Percentiles rank a stretch among this genome's conserved stretches.
These are phyloP conservation scores for Chascanopsetta lugubris DNA, from an alignment of 2,113 vertebrate genomes.

Conservation along the genomic window DNA sequence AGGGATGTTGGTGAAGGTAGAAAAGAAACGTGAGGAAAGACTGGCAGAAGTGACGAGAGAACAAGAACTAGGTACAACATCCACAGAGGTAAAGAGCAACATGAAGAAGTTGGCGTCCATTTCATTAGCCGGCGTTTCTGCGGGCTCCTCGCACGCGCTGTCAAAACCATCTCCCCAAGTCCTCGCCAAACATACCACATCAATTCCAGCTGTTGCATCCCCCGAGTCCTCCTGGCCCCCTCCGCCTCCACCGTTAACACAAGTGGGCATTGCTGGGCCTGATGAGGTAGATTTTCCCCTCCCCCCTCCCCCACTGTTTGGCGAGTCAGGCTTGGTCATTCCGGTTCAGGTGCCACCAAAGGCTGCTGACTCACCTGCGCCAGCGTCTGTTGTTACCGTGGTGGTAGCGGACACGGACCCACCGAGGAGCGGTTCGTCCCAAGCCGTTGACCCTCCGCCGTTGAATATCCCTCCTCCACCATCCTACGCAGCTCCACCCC, in stretches of 20 bases:
- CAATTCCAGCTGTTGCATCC: conserved; percentile 32
- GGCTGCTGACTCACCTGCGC: background rate
- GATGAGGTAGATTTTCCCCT: conserved; percentile 80
- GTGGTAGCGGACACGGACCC: conserved; percentile 23
- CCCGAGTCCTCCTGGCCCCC: conserved; percentile 78
- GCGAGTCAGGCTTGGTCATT: conserved; percentile 19
- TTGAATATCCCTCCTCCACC: conserved; percentile 64
- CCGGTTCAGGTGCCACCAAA: conserved; percentile 65
- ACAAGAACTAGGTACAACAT: conserved; percentile 19
- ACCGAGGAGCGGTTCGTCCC: conserved; percentile 22
- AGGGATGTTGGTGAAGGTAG: conserved; percentile 58
- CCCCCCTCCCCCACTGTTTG: conserved; percentile 67
- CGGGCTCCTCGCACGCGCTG: conserved; percentile 81
- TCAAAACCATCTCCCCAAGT: conserved; percentile 83
- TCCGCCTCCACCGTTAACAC: conserved; percentile 79
- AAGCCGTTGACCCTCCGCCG: conserved; percentile 22
- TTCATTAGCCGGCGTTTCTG: conserved; percentile 63
- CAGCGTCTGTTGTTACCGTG: conserved; percentile 5
- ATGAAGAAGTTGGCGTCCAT: conserved; percentile 19
- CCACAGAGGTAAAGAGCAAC: conserved; percentile 25
- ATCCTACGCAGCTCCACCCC: conserved; percentile 60
- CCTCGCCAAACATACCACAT: conserved; percentile 70
- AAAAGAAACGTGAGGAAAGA: conserved; percentile 48
- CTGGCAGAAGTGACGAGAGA: conserved; percentile 24
- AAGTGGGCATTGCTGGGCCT: conserved; percentile 64